A percentile compares a stretch with the other conserved stretches of the same genome.
Evolutionary conservation across 2,113 vertebrate species (phyloP).

Genomic region (Delphinus delphis): DNA sequence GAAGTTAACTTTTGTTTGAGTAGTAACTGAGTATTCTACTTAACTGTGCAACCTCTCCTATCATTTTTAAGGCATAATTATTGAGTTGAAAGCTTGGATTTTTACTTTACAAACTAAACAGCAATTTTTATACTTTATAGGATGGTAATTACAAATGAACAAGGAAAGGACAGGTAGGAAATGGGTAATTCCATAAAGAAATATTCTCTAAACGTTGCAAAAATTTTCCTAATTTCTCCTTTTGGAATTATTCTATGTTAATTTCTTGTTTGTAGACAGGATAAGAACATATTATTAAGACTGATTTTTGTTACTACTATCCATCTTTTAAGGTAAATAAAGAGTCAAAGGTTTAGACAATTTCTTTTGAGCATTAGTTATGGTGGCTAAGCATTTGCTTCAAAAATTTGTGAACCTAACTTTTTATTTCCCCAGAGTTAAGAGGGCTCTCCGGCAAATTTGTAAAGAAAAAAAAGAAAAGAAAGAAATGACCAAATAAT

Average conservation of each 20-base stretch:
- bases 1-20: background rate
- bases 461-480: background rate
- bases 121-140: background rate
- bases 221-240: background rate
- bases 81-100: background rate
- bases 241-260: background rate
- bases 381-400: background rate
- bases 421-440: background rate
- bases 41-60: background rate
- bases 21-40: background rate
- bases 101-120: background rate
- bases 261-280: background rate
- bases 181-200: background rate
- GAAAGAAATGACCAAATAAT: background rate
- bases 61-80: background rate
- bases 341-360: background rate
- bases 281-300: background rate
- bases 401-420: background rate
- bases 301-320: background rate
- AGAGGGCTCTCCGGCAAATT: background rate
- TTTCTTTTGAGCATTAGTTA: background rate
- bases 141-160: background rate
- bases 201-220: background rate
- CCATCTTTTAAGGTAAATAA: background rate
- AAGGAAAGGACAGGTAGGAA: background rate